Base-by-base conservation (phyloP, 2,797 vertebrate genomes). In the Coranthus polyacanthus region DNA sequence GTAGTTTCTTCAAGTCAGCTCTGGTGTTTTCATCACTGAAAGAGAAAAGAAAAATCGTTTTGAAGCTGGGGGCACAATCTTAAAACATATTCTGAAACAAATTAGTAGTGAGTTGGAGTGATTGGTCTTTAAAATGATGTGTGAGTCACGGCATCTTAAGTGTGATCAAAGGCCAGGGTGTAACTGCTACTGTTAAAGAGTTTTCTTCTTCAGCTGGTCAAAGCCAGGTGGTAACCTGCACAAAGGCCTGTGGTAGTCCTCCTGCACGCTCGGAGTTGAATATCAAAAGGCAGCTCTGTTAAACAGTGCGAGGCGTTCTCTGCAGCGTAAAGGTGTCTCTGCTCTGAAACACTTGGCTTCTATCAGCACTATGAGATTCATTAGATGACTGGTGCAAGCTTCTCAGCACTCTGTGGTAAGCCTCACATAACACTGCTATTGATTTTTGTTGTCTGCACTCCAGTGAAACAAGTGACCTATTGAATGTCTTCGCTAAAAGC, bases 1-100 rank as follows among this genome's bases (percentile, higher is more conserved):
- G 96, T 39, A 98, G 93, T 0, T 96, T 96, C 93, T 96, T 99
- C 86, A 99, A 91, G 72, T 98, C 96, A 64, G 93, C 94, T 82
- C 95, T 90, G 5, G 97, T 92, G 75, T 83, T 90, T 76, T 92
- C 90, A 74, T 92, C 89, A 45, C 91, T 92, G 54, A 55, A 82
- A 87, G 2, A 47, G 20, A 75, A 11, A 65, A 21, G 5, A 38
- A 15, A 26, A 46, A 15, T n/a, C n/a, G n/a, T n/a, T n/a, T n/a
- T n/a, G 13, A 51, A 41, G 18, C 5, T 36, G 3, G 29, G 12
- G n/a, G n/a, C n/a, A n/a, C n/a, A n/a, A 43, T 58, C 15, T 36
- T 6, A 12, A 44, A 12, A 55, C 17, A 26, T 4, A 2, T 13
- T 1, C n/a, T 54, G 13, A 5, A 38, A 17, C 16, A 5, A 36